Evolutionary conservation across 1,140 invertebrate species (phyloP), one percentile per base, ranked within the genome.

Genomic region (Plectus sambesii): DNA sequence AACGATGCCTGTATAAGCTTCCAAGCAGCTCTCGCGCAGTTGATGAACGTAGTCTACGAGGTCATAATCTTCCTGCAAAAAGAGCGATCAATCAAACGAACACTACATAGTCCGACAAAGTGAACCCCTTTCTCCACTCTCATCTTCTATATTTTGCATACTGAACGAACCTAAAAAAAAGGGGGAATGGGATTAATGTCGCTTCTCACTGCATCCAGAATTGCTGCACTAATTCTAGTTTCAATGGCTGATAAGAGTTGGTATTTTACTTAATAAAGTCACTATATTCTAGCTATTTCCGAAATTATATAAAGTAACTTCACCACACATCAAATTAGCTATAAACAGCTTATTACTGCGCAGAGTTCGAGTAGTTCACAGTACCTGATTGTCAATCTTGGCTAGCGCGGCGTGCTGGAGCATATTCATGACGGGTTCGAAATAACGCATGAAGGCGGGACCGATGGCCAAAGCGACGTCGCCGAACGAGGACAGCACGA

Each of bases 391-490:
- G 5, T 62, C 51, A n/a, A 61, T 48, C 12, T 66, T 52, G 5
- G 61, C 62, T 3, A 40, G 42, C 9, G 59, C 58, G 23, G 65
- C 65, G 17, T 69, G 41, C n/a, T 50, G 39, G n/a, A 68, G 29
- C 37, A 54, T 61, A 2, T 35, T 49, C 42, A 68, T 52, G 17
- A 55, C 52, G 5, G 27, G 23, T 8, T 41, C 36, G n/a, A 62
- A 39, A 51, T 68, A 67, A 6, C 56, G 51, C 23, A 41, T 36
- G 45, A 61, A 68, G 4, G 57, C 27, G 0, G 46, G 8, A 23
- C 68, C 68, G 19, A 68, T 39, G 3, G 67, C 66, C 24, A 68
- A 39, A 1, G 63, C 63, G n/a, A 68, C 48, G 38, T 68, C 65
- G 19, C 68, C 65, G 37, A 68, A 66, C 22, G 41, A 42, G 12